Percentiles rank a stretch among this genome's conserved stretches.
Evolutionary conservation across 2,113 vertebrate genomes (phyloP).

Genomic region (Corvus cornix): DNA sequence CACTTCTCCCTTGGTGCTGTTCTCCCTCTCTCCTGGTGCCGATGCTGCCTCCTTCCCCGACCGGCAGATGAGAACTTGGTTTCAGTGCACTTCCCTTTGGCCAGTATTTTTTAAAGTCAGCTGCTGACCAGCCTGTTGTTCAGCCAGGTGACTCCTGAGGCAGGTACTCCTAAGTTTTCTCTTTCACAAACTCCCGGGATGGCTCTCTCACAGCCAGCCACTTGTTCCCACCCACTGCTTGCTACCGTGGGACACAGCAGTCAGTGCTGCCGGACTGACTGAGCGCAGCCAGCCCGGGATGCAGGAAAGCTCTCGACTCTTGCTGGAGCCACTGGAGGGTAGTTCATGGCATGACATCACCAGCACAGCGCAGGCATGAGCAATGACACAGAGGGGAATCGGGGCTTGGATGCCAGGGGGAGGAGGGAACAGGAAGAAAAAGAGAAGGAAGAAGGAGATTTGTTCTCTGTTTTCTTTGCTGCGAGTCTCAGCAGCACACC

Average conservation of each 20-base stretch:
- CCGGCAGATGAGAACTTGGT: background rate
- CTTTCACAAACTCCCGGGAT: background rate
- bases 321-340: background rate
- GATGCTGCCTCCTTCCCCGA: rapidly evolving
- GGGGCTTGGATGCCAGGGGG: background rate
- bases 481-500: background rate
- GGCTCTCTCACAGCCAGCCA: background rate
- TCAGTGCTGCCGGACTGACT: rapidly evolving
- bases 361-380: rapidly evolving
- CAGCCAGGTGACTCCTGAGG: background rate
- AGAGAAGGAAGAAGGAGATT: background rate
- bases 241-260: background rate
- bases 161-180: background rate
- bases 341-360: background rate
- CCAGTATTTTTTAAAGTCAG: background rate
- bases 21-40: background rate
- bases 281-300: background rate
- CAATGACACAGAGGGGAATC: background rate
- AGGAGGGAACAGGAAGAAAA: background rate
- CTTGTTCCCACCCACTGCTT: background rate
- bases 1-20: background rate
- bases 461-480: background rate
- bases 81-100: background rate
- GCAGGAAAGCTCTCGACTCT: background rate
- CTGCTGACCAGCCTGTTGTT: background rate